Percentiles rank a stretch among this genome's conserved stretches.
These are phyloP conservation scores for Fundulus diaphanus DNA, from an alignment of 2,797 vertebrate species.

Conservation along the genomic window DNA sequence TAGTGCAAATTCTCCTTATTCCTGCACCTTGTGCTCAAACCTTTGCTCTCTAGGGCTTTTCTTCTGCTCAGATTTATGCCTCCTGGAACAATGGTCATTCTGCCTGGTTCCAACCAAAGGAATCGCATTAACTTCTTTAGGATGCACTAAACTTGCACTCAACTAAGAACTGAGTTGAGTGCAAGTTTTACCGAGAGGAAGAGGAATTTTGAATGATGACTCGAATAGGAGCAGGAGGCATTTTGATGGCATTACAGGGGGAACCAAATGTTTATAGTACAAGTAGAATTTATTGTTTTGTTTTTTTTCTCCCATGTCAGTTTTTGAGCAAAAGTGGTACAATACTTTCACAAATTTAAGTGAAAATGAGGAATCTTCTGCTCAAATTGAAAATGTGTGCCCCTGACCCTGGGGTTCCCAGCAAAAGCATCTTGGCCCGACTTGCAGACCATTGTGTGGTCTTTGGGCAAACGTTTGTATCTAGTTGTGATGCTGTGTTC, in stretches of 20 bases:
- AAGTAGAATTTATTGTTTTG: too few species aligned
- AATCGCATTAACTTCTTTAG: background rate
- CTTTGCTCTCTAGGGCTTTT: background rate
- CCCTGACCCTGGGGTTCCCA: background rate
- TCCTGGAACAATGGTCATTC: background rate
- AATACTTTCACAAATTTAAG: background rate
- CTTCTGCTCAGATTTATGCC: background rate
- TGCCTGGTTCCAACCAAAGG: background rate
- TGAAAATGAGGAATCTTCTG: background rate
- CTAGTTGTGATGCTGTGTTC: constrained; percentile 38
- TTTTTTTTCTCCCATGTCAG: too few species aligned
- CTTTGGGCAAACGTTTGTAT: constrained; percentile 51
- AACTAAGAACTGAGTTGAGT: too few species aligned
- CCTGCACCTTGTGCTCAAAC: background rate
- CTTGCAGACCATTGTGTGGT: constrained; percentile 23
- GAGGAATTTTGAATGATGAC: background rate
- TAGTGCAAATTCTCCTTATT: background rate
- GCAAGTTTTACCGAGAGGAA: background rate
- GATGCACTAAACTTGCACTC: too few species aligned
- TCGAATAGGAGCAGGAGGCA: background rate
- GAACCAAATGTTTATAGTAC: too few species aligned
- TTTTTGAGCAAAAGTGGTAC: background rate
- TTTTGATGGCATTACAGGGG: background rate
- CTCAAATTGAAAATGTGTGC: background rate
- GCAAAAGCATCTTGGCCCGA: constrained; percentile 34